Evolutionary conservation across 2,797 vertebrate species (phyloP).

Genomic region (Scolopax bukidnonensis): DNA sequence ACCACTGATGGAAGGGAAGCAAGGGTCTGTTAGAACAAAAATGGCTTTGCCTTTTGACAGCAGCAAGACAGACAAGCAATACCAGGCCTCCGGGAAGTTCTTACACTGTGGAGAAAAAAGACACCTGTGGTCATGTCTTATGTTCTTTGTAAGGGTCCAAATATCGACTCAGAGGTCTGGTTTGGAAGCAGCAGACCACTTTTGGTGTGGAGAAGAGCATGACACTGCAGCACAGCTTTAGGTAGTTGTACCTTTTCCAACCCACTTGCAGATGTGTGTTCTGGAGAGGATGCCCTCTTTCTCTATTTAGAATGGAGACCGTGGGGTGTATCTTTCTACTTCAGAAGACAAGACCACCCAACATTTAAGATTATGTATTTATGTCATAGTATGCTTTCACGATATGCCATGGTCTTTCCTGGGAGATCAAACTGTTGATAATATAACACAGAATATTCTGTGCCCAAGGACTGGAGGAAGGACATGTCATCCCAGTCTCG

Average conservation of each 20-base stretch:
- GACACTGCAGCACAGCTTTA: neutral
- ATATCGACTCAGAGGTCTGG: neutral
- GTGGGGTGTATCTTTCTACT: rapidly evolving
- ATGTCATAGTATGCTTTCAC: neutral
- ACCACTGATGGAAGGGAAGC: neutral
- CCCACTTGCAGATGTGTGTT: rapidly evolving
- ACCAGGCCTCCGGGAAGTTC: neutral
- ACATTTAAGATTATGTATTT: neutral
- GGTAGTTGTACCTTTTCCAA: neutral
- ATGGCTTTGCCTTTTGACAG: neutral
- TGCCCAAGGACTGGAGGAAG: too few species aligned
- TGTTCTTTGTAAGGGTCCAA: neutral
- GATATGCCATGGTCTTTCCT: too few species aligned
- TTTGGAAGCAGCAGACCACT: neutral
- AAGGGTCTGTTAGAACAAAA: neutral
- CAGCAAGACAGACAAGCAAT: neutral
- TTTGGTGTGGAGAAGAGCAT: rapidly evolving
- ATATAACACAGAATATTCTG: neutral
- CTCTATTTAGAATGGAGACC: neutral
- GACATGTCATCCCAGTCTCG: too few species aligned
- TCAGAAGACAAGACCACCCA: neutral
- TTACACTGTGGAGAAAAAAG: neutral
- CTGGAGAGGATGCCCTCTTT: neutral
- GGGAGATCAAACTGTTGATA: neutral
- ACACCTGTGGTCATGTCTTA: neutral